Evolutionary conservation across 1,140 invertebrate genomes (phyloP).

Genomic region (Saccostrea echinata): DNA sequence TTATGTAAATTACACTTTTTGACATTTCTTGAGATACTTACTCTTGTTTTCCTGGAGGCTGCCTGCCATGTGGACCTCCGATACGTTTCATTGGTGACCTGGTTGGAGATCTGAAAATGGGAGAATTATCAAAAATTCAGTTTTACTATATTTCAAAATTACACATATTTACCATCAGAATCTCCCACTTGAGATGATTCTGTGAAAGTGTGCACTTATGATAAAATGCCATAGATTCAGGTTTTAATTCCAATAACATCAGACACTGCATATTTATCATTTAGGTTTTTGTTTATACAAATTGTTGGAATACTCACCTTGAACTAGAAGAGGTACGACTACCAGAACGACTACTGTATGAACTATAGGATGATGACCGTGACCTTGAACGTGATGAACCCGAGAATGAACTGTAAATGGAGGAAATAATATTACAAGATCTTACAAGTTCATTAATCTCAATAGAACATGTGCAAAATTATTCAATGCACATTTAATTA

Average conservation of each 20-base stretch:
- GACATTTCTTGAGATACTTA: not conserved
- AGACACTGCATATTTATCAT: not conserved
- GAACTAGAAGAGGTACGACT: conserved; percentile 77
- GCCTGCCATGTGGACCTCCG: not conserved
- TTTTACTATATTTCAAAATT: too few relatives aligned
- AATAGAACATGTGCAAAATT: too few relatives aligned
- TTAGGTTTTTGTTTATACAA: not conserved
- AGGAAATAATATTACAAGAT: not conserved
- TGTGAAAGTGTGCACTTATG: not conserved
- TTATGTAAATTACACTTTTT: not conserved
- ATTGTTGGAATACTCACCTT: conserved; percentile 63
- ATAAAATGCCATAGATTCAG: not conserved
- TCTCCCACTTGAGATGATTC: not conserved
- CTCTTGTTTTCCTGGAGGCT: not conserved
- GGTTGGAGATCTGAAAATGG: conserved; percentile 19
- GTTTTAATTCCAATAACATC: not conserved
- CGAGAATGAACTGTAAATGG: conserved; percentile 70
- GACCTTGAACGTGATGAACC: conserved; percentile 73
- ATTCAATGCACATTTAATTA: conserved; percentile 44
- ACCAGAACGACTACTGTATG: conserved; percentile 71
- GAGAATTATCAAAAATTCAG: not conserved
- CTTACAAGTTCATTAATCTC: not conserved
- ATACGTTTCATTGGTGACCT: conserved; percentile 27
- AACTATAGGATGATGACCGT: conserved; percentile 71
- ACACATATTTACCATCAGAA: too few relatives aligned